phyloP scores from a whole-genome alignment of 2,797 vertebrate species.

The Threskiornis aethiopicus region DNA sequence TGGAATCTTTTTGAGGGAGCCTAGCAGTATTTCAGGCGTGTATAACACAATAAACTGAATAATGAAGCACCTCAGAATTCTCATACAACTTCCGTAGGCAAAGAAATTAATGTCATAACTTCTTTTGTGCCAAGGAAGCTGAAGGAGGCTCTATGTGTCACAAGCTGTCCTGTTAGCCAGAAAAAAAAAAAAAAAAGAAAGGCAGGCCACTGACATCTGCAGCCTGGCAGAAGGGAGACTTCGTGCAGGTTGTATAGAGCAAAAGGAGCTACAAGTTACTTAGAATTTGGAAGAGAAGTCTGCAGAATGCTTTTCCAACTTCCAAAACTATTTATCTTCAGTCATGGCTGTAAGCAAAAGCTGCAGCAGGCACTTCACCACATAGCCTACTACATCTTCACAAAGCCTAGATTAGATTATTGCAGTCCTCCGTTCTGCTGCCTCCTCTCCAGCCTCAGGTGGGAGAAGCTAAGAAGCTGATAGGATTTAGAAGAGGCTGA shows the following conservation, averaged over 20 bases:
- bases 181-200: neutral
- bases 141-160: neutral
- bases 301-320: neutral
- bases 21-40: neutral
- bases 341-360: neutral
- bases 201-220: neutral
- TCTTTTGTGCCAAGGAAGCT: neutral
- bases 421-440: neutral
- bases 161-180: neutral
- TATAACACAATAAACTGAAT: neutral
- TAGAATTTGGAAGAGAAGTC: neutral
- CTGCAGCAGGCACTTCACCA: neutral
- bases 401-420: neutral
- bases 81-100: neutral
- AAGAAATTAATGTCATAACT: neutral
- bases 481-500: neutral
- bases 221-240: neutral
- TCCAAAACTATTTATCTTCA: neutral
- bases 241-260: neutral
- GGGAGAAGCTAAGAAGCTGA: neutral
- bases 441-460: neutral
- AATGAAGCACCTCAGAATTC: neutral
- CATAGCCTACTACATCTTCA: neutral
- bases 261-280: neutral
- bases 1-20: neutral